phyloP scores from a whole-genome alignment of 2,888 invertebrate species.

The Eupsilia transversa region DNA sequence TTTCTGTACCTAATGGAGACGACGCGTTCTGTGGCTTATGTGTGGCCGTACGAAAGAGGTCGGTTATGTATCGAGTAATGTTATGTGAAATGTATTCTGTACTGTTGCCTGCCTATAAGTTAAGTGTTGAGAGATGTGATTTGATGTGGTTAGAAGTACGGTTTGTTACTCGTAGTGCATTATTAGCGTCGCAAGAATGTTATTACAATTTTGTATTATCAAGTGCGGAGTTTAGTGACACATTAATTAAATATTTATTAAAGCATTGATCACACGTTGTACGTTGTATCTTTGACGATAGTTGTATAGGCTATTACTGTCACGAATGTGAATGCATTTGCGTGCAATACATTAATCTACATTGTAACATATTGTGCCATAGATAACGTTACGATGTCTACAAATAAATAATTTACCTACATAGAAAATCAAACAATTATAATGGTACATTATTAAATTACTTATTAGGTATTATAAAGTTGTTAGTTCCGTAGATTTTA shows the following conservation, averaged over 20 bases:
- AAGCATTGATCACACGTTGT: not conserved
- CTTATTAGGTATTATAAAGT: not conserved
- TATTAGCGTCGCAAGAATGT: not conserved
- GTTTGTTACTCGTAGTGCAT: constrained; percentile 8
- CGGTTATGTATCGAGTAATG: constrained; percentile 44
- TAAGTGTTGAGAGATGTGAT: constrained; percentile 13
- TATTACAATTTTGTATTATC: not conserved
- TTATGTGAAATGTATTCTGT: constrained; percentile 35
- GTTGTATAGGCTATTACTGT: constrained; percentile 19
- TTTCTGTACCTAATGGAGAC: constrained; percentile 68
- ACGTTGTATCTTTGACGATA: constrained; percentile 36
- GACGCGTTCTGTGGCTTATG: constrained; percentile 58
- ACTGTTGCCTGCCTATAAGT: not conserved
- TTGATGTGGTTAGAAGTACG: constrained; percentile 27
- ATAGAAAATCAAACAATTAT: constrained; percentile 14
- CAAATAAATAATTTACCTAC: constrained; percentile 33
- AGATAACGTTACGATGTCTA: constrained; percentile 30
- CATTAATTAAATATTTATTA: not conserved
- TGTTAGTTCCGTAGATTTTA: constrained; percentile 9
- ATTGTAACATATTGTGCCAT: constrained; percentile 19
- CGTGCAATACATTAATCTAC: constrained; percentile 24
- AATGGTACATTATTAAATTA: constrained; percentile 19
- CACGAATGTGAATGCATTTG: constrained; percentile 19
- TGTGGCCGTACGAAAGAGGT: constrained; percentile 54
- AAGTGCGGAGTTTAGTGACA: not conserved